Base-by-base conservation (phyloP, 64 coral and sea anemone species). In the Trachythela sp. region DNA sequence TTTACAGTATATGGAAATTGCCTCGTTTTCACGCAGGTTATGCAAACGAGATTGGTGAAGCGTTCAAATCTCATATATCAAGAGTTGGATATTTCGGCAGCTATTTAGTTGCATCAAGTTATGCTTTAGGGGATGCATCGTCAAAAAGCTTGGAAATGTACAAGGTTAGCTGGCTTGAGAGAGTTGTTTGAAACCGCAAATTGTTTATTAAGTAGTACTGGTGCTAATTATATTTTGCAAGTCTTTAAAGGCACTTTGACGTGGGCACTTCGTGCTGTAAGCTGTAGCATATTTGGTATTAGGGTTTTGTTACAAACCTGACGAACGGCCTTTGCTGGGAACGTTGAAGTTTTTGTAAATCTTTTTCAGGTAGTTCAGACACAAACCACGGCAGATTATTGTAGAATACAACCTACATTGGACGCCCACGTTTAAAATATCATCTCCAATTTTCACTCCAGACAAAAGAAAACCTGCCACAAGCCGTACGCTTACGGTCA, bases 31-130 rank as follows among this genome's bases (percentile, higher is more conserved):
- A 54, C 70, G 32, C n/a, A 98, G 95, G 95, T 70, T 98, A 98
- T 87, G 91, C 93, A 37, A 98, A 98, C 88, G 95, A 98, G 71
- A 87, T 98, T 39, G 95, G 95, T 45, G 95, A 98, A 67, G 95
- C 95, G n/a, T 94, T 98, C 58, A 94, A 92, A 32, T 84, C 88
- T 22, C 95, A 98, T 45, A 91, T 98, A 13, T 93, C 95, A 48
- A 86, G 91, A 91, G 29, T 87, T 20, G 64, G 84, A 2, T 98
- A 98, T 68, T 84, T 90, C 64, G 95, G 91, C 41, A 98, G 95
- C 38, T 98, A 98, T 89, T 64, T 75, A 26, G 83, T 98, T n/a
- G 88, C 95, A 1, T 98, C 95, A 33, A 83, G 52, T 26, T 98
- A 98, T 56, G 92, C 91, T 54, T 86, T 98, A 35, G 93, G 93